These are phyloP conservation scores for Epirrita christyi DNA, from an alignment of 2,888 invertebrate species.

Conservation along the genomic window DNA sequence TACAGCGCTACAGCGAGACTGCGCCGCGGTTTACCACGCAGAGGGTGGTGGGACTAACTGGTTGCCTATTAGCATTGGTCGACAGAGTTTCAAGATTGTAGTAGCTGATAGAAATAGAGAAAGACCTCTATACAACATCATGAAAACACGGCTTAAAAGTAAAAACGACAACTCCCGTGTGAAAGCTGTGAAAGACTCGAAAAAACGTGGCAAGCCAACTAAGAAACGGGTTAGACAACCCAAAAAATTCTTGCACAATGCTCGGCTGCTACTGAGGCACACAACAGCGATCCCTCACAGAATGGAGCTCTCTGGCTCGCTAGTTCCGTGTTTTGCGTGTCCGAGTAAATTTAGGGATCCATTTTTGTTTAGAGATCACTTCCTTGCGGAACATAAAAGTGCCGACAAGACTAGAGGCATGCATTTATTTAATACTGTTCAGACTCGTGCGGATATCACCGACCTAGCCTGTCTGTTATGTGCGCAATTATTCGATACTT, in stretches of 20 bases:
- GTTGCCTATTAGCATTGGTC: background rate
- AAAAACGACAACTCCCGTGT: background rate
- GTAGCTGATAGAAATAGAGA: background rate
- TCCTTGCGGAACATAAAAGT: conserved; percentile 28
- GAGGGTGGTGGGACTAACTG: background rate
- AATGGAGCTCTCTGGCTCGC: background rate
- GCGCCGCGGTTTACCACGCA: background rate
- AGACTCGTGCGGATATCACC: conserved; percentile 31
- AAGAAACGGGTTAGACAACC: background rate
- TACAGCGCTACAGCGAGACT: background rate
- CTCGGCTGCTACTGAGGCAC: conserved; percentile 14
- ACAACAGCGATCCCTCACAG: conserved; percentile 22
- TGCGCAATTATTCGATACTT: conserved; percentile 6
- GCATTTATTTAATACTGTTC: conserved; percentile 15
- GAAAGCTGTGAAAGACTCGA: background rate
- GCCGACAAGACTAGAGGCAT: conserved; percentile 29
- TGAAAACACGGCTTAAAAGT: background rate
- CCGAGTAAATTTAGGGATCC: conserved; percentile 24
- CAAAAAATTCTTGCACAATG: conserved; percentile 7
- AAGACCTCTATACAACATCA: background rate
- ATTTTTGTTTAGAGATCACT: conserved; percentile 30
- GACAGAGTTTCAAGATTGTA: background rate
- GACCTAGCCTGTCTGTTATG: conserved; percentile 33
- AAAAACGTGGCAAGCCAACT: background rate
- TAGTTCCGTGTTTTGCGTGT: conserved; percentile 21